These are phyloP conservation scores for Lamellibrachia luymesi DNA, from an alignment of 1,140 invertebrate genomes.

Conservation along the genomic window DNA sequence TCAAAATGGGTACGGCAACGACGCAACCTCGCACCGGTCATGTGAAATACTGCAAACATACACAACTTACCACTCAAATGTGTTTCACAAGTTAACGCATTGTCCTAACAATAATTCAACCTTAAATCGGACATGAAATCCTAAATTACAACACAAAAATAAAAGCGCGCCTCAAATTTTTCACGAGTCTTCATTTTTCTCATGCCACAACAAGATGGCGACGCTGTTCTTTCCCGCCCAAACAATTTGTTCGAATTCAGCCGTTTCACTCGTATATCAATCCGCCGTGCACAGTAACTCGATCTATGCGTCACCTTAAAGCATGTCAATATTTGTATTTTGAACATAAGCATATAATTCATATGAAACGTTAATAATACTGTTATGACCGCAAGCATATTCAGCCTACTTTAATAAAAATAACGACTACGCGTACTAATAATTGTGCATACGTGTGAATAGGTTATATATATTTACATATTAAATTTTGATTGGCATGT, in stretches of 20 bases:
- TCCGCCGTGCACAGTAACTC: not conserved
- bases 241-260: constrained; percentile 33
- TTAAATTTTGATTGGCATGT: not conserved
- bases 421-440: not conserved
- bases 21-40: not conserved
- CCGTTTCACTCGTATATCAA: not conserved
- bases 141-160: not conserved
- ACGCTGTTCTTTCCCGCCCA: constrained; percentile 49
- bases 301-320: not conserved
- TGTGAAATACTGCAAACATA: not conserved
- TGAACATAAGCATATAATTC: not conserved
- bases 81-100: not conserved
- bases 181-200: constrained; percentile 9
- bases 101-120: not conserved
- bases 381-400: not conserved
- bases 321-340: not conserved
- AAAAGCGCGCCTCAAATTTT: not conserved
- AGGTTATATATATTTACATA: constrained; percentile 6
- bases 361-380: not conserved
- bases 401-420: not conserved
- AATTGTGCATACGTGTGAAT: not conserved
- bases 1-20: not conserved
- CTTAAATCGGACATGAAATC: not conserved
- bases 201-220: constrained; percentile 43
- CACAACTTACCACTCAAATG: not conserved